Conservation (phyloP, 2,888 invertebrate species). For the Orchesellides sinensis region DNA sequence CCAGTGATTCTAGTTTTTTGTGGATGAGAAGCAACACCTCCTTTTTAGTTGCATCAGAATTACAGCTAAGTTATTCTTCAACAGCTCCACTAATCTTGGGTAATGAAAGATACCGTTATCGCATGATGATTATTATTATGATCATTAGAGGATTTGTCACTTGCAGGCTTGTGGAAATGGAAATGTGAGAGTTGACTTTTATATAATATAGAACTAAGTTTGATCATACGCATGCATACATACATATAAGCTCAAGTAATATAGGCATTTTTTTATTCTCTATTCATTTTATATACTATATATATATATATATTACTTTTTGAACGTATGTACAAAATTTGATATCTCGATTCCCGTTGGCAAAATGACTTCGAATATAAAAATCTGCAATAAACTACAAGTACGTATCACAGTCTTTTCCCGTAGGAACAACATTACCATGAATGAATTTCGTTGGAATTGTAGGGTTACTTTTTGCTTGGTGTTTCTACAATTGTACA, state of each 20-base stretch:
- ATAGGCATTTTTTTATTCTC: background rate
- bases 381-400: too few species aligned
- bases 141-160: slow-evolving; percentile 53
- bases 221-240: background rate
- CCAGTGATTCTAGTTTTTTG: background rate
- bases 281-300: too few species aligned
- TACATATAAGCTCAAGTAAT: background rate
- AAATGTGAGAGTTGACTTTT: background rate
- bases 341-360: background rate
- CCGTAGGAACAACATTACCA: too few species aligned
- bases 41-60: slow-evolving; percentile 1
- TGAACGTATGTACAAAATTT: background rate
- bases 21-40: slow-evolving; percentile 12
- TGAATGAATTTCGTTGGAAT: too few species aligned
- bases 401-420: background rate
- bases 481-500: too few species aligned
- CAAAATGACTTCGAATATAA: background rate
- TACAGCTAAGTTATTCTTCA: slow-evolving; percentile 16
- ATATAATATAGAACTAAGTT: background rate
- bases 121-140: slow-evolving; percentile 42
- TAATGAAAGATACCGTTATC: slow-evolving; percentile 45
- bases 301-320: too few species aligned
- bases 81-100: slow-evolving; percentile 33
- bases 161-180: background rate
- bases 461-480: too few species aligned